Evolutionary conservation across 2,888 invertebrate genomes (phyloP).

Genomic region (Athalia rosae): DNA sequence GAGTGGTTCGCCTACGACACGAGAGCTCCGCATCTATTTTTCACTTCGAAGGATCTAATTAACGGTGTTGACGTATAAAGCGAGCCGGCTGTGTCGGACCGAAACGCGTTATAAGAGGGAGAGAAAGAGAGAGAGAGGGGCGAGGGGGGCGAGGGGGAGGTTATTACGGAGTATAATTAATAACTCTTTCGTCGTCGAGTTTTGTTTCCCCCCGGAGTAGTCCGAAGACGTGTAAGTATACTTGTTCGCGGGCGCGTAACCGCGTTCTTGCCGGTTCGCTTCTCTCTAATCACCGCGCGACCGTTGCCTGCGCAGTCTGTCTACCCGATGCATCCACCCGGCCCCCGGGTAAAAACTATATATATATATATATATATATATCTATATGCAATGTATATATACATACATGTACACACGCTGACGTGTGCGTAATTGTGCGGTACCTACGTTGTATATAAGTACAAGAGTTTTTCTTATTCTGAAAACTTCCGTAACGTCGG

Average conservation of each 20-base stretch:
- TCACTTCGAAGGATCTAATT: constrained; percentile 23
- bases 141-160: no score
- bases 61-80: constrained; percentile 34
- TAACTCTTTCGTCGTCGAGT: constrained; percentile 29
- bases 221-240: constrained; percentile 46
- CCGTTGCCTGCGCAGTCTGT: no score
- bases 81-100: background rate
- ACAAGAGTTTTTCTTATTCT: background rate
- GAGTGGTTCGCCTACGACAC: no score
- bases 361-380: background rate
- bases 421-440: no score
- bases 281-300: constrained; percentile 59
- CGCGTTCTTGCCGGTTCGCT: constrained; percentile 55
- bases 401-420: no score
- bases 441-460: background rate
- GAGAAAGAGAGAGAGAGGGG: no score
- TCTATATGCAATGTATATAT: background rate
- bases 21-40: background rate
- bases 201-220: constrained; percentile 13
- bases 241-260: constrained; percentile 60
- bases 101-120: no score
- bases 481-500: no score
- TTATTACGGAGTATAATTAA: constrained; percentile 14
- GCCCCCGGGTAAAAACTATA: background rate
- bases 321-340: constrained; percentile 16